Evolutionary conservation across 1,140 invertebrate species (phyloP).

Genomic region (Diorhabda elongata): DNA sequence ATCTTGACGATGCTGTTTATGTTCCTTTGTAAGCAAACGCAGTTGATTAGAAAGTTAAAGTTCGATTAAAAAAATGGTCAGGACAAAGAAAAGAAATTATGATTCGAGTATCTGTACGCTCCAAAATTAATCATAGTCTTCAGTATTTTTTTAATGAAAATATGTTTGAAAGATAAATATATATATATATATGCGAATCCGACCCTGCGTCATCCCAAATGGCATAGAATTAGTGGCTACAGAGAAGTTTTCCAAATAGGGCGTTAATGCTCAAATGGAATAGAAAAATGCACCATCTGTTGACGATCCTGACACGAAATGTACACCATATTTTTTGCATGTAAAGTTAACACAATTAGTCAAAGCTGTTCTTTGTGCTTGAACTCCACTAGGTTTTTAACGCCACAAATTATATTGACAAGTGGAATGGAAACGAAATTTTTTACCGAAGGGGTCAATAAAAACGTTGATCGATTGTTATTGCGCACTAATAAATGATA

Average conservation of each 20-base stretch:
- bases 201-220: constrained; percentile 27
- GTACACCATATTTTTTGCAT: constrained; percentile 40
- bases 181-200: neutral
- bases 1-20: too few species aligned
- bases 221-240: constrained; percentile 25
- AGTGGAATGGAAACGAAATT: neutral
- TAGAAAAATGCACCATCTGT: constrained; percentile 48
- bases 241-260: constrained; percentile 24
- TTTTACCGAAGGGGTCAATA: too few species aligned
- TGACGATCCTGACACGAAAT: constrained; percentile 45
- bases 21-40: too few species aligned
- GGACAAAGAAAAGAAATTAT: too few species aligned
- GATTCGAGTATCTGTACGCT: too few species aligned
- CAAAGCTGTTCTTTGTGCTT: constrained; percentile 6
- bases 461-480: too few species aligned
- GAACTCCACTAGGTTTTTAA: neutral
- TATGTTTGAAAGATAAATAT: too few species aligned
- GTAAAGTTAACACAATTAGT: constrained; percentile 41
- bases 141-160: too few species aligned
- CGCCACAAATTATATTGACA: neutral
- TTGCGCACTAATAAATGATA: too few species aligned
- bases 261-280: constrained; percentile 48
- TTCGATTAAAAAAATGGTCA: too few species aligned
- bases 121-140: too few species aligned
- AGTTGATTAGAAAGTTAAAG: too few species aligned